Evolutionary conservation across 1,140 invertebrate genomes (phyloP).

Genomic region (Campoletis sonorensis): DNA sequence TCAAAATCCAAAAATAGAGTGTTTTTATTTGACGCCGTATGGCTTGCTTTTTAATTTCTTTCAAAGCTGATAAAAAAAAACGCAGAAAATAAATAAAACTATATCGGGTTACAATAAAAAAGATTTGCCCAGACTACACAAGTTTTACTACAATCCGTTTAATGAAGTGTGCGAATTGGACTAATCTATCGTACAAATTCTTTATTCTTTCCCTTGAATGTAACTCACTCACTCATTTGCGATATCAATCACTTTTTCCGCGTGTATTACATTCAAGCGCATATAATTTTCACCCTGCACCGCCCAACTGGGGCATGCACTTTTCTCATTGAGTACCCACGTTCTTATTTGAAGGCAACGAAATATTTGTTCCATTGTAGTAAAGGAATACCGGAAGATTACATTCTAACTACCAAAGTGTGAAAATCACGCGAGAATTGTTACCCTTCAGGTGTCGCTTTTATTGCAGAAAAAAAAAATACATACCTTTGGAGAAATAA

Average conservation of each 20-base stretch:
- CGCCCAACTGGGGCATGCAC: not conserved
- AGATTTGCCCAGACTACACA: too few relatives aligned
- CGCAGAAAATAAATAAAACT: too few relatives aligned
- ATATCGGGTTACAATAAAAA: too few relatives aligned
- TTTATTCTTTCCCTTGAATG: not conserved
- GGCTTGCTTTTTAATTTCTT: too few relatives aligned
- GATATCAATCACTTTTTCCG: not conserved
- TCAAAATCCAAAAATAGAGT: too few relatives aligned
- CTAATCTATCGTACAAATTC: not conserved
- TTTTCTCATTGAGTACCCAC: not conserved
- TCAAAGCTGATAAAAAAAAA: too few relatives aligned
- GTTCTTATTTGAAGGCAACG: not conserved
- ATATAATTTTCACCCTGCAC: not conserved
- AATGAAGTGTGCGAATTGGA: too few relatives aligned
- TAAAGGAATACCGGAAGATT: not conserved
- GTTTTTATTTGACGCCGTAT: too few relatives aligned
- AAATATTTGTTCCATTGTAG: not conserved
- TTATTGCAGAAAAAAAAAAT: not conserved
- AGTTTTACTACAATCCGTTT: too few relatives aligned
- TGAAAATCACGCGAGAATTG: not conserved
- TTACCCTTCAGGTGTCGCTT: too few relatives aligned
- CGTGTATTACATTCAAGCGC: not conserved
- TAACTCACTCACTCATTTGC: not conserved
- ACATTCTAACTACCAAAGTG: not conserved
- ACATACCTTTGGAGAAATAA: too few relatives aligned